phyloP scores from a whole-genome alignment of 2,888 invertebrate genomes.

The Ectemnius lituratus region DNA sequence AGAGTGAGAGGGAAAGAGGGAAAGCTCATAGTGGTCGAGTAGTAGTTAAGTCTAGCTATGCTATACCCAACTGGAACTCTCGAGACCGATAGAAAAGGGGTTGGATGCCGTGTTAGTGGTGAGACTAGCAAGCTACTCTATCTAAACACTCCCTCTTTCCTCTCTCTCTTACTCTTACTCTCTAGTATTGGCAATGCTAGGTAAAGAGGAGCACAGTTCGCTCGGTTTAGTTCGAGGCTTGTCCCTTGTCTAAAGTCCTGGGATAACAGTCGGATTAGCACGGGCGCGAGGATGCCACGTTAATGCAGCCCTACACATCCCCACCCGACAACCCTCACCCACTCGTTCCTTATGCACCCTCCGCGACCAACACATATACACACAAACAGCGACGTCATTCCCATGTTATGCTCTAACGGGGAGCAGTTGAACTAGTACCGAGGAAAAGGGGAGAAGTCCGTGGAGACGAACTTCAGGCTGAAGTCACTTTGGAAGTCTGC shows the following conservation, averaged over 20 bases:
- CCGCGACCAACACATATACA: slow-evolving; percentile 12
- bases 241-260: slow-evolving; percentile 58
- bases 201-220: slow-evolving; percentile 9
- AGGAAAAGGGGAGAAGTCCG: slow-evolving; percentile 46
- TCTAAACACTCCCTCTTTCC: not conserved
- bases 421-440: slow-evolving; percentile 48
- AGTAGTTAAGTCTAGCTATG: slow-evolving; percentile 24
- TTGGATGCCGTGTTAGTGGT: slow-evolving; percentile 14
- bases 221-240: slow-evolving; percentile 49
- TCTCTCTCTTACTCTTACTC: too few relatives aligned
- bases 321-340: slow-evolving; percentile 2
- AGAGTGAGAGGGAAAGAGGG: too few relatives aligned
- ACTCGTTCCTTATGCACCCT: slow-evolving; percentile 46
- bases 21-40: not conserved
- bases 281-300: slow-evolving; percentile 53
- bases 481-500: slow-evolving; percentile 11
- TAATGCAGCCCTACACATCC: slow-evolving; percentile 48
- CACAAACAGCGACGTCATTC: too few relatives aligned
- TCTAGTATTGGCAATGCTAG: not conserved
- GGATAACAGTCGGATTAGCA: slow-evolving; percentile 63
- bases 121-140: slow-evolving; percentile 5
- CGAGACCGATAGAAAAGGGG: slow-evolving; percentile 18
- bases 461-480: slow-evolving; percentile 30
- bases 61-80: not conserved
- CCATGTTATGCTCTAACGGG: slow-evolving; percentile 26